These are phyloP conservation scores for Erpetoichthys calabaricus DNA, from an alignment of 2,797 vertebrate genomes.

Conservation along the genomic window DNA sequence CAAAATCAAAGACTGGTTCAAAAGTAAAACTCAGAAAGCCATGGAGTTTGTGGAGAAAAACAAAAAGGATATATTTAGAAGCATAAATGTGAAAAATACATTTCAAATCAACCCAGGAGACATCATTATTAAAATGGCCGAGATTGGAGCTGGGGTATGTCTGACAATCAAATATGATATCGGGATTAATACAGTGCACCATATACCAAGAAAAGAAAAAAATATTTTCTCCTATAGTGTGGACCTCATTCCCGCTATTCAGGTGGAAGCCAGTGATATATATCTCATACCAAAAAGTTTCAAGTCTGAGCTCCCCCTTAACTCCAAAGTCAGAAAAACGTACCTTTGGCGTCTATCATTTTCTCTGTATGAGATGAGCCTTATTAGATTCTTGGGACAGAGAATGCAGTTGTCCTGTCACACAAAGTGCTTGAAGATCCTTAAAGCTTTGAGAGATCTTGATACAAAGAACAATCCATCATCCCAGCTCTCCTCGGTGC, in stretches of 20 bases:
- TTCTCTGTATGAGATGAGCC: not conserved
- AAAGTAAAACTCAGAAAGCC: not conserved
- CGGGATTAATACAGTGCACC: no score
- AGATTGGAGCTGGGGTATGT: not conserved
- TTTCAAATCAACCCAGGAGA: not conserved
- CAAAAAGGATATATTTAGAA: not conserved
- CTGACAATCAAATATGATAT: not conserved
- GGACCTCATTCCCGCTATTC: slow-evolving; percentile 2
- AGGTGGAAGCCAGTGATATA: not conserved
- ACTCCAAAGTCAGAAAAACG: not conserved
- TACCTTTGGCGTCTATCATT: not conserved
- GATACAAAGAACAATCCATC: not conserved
- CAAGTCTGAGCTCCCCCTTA: no score
- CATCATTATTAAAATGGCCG: slow-evolving; percentile 1
- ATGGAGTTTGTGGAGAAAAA: not conserved
- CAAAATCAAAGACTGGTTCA: not conserved
- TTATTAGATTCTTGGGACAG: not conserved
- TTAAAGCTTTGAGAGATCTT: not conserved
- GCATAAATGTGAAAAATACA: not conserved
- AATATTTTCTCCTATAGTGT: not conserved
- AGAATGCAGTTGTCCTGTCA: not conserved
- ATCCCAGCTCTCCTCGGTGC: slow-evolving; percentile 1
- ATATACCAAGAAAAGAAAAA: no score
- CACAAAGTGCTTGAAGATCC: not conserved
- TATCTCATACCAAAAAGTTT: slow-evolving; percentile 1